Evolutionary conservation across 2,888 invertebrate species (phyloP).

Genomic region (Drosophila heteroneura): DNA sequence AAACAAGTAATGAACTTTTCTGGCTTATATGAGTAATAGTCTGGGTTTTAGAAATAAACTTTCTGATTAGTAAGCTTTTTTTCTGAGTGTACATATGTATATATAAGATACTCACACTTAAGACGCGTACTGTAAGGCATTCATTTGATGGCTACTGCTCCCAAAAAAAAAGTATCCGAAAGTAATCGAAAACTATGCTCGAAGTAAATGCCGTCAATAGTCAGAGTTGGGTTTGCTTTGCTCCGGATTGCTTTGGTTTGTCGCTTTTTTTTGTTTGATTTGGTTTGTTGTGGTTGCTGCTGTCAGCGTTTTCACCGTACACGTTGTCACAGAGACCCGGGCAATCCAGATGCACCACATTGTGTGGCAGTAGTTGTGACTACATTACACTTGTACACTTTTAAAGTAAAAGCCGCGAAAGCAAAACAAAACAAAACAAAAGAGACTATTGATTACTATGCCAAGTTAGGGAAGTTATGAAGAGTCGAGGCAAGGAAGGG

Average conservation of each 20-base stretch:
- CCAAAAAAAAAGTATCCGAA: slow-evolving; percentile 40
- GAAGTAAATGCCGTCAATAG: slow-evolving; percentile 34
- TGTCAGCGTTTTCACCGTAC: slow-evolving; percentile 31
- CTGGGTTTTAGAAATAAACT: not conserved
- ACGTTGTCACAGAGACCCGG: slow-evolving; percentile 73
- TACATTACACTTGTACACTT: slow-evolving; percentile 8
- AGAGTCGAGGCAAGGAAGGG: slow-evolving; percentile 53
- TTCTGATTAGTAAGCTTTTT: not conserved
- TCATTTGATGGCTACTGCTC: slow-evolving; percentile 37
- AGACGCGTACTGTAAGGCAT: slow-evolving; percentile 67
- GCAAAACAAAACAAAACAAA: slow-evolving; percentile 49
- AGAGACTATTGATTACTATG: slow-evolving; percentile 70
- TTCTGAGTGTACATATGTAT: not conserved
- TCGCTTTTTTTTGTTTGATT: slow-evolving; percentile 10
- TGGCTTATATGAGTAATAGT: not conserved
- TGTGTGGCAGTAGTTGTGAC: slow-evolving; percentile 13
- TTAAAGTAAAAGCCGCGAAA: slow-evolving; percentile 39
- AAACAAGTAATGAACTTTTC: not conserved
- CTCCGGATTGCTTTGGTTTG: slow-evolving; percentile 6
- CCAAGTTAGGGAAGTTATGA: slow-evolving; percentile 65
- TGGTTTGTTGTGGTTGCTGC: slow-evolving; percentile 47
- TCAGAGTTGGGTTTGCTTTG: slow-evolving; percentile 20
- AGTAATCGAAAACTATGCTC: slow-evolving; percentile 38
- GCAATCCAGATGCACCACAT: slow-evolving; percentile 18
- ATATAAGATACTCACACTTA: slow-evolving; percentile 68